A percentile compares a stretch with the other conserved stretches of the same genome.
These are phyloP conservation scores for Lamprologus speciosus DNA, from an alignment of 2,113 vertebrate genomes.

Conservation along the genomic window DNA sequence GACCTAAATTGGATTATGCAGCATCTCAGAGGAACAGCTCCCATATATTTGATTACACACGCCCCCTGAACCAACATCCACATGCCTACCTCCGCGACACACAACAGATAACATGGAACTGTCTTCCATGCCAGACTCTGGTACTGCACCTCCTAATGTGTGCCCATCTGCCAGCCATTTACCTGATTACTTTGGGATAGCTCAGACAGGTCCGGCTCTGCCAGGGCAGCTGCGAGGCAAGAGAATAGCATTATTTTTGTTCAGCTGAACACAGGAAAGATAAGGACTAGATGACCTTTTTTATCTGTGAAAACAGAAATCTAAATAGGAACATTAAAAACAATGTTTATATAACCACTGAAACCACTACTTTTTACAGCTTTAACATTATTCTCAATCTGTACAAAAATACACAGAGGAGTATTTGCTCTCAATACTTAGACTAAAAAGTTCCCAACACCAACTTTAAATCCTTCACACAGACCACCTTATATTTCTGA, in stretches of 20 bases:
- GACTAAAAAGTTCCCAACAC: not conserved
- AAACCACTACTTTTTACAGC: not conserved
- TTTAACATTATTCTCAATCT: not conserved
- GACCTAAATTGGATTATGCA: constrained; percentile 50
- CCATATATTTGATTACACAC: constrained; percentile 63
- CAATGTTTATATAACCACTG: not conserved
- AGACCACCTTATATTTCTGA: constrained; percentile 65
- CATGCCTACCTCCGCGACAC: not conserved
- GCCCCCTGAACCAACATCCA: not conserved
- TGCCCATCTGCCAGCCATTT: constrained; percentile 59
- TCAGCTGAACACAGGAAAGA: constrained; percentile 6
- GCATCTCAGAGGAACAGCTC: constrained; percentile 47
- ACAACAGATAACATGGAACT: constrained; percentile 28
- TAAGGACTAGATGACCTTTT: not conserved
- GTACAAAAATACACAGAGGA: not conserved
- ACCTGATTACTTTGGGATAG: constrained; percentile 54
- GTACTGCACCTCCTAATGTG: constrained; percentile 18
- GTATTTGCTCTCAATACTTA: not conserved
- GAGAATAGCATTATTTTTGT: not conserved
- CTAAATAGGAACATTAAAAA: not conserved
- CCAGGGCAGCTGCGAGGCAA: constrained; percentile 4
- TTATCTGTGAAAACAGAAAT: not conserved
- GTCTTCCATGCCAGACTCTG: constrained; percentile 13
- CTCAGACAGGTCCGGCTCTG: constrained; percentile 26
- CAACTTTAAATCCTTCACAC: constrained; percentile 25